Conservation (phyloP, 64 coral and sea anemone species). For the Dendrophyllia cribrosa region DNA sequence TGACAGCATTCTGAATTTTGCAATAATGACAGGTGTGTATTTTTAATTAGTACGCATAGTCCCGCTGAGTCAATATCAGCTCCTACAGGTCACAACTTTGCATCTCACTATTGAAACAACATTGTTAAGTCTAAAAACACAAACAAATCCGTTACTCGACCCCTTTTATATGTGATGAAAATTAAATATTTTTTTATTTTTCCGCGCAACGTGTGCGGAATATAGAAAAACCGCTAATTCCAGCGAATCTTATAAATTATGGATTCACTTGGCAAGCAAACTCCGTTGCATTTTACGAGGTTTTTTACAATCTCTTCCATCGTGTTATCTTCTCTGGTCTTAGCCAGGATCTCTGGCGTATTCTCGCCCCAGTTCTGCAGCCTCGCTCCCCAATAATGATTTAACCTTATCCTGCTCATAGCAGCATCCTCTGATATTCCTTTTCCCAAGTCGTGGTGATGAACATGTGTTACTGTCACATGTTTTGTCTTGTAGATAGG, state of each 20-base stretch:
- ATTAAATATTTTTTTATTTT: too few species aligned
- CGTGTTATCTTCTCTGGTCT: slow-evolving; percentile 57
- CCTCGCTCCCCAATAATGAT: slow-evolving; percentile 86
- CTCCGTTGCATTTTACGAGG: neutral
- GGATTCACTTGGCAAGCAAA: slow-evolving; percentile 9
- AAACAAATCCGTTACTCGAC: too few species aligned
- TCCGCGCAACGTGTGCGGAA: too few species aligned
- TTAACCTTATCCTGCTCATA: slow-evolving; percentile 28
- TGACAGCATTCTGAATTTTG: too few species aligned
- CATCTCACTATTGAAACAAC: too few species aligned
- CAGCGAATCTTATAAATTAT: slow-evolving; percentile 38
- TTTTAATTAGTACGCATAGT: too few species aligned
- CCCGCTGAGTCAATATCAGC: too few species aligned
- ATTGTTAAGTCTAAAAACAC: too few species aligned
- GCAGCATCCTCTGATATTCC: slow-evolving; percentile 20
- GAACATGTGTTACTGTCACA: slow-evolving; percentile 39
- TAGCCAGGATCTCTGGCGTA: slow-evolving; percentile 67
- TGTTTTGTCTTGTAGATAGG: slow-evolving; percentile 74
- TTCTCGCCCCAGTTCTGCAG: slow-evolving; percentile 85
- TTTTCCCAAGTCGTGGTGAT: slow-evolving; percentile 58
- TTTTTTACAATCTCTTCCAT: slow-evolving; percentile 17
- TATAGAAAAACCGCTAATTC: neutral
- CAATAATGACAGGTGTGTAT: too few species aligned
- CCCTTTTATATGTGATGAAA: too few species aligned
- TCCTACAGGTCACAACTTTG: too few species aligned